These are phyloP conservation scores for Crioceris asparagi DNA, from an alignment of 2,888 invertebrate genomes.

Conservation along the genomic window DNA sequence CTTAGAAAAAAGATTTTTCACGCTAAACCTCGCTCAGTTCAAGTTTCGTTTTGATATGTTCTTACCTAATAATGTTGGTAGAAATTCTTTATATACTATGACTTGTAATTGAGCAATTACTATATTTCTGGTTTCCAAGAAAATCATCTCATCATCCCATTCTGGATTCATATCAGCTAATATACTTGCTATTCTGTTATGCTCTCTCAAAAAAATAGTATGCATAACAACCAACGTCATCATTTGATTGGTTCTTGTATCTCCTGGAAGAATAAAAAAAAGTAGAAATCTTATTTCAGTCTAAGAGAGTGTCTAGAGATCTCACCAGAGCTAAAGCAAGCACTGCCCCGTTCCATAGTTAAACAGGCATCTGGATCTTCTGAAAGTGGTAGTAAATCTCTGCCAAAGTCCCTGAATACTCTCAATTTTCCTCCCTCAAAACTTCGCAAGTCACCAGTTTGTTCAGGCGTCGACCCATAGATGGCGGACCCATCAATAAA, in stretches of 20 bases:
- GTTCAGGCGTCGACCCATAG: slow-evolving; percentile 57
- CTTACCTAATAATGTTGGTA: slow-evolving; percentile 63
- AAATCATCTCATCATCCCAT: slow-evolving; percentile 63
- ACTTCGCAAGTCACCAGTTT: slow-evolving; percentile 46
- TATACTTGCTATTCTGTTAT: slow-evolving; percentile 61
- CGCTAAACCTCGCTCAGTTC: no score
- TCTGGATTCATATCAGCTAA: slow-evolving; percentile 57
- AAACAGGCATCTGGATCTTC: slow-evolving; percentile 54
- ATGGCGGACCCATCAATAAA: slow-evolving; percentile 63
- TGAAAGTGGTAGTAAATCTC: slow-evolving; percentile 54
- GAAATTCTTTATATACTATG: slow-evolving; percentile 69
- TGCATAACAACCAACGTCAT: slow-evolving; percentile 65
- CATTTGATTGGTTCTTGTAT: slow-evolving; percentile 66
- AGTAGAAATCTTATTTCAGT: not conserved
- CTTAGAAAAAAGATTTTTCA: no score
- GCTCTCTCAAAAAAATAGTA: slow-evolving; percentile 65
- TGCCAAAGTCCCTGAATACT: slow-evolving; percentile 54
- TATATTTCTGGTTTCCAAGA: slow-evolving; percentile 63
- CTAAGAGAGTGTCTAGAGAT: not conserved
- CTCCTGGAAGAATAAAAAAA: slow-evolving; percentile 44
- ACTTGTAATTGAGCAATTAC: slow-evolving; percentile 68
- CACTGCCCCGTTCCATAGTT: slow-evolving; percentile 46
- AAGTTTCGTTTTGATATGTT: not conserved
- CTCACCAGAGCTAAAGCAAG: slow-evolving; percentile 59
- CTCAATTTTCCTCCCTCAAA: slow-evolving; percentile 51